These are phyloP conservation scores for Euplagia quadripunctaria DNA, from an alignment of 2,888 invertebrate genomes.

Conservation along the genomic window DNA sequence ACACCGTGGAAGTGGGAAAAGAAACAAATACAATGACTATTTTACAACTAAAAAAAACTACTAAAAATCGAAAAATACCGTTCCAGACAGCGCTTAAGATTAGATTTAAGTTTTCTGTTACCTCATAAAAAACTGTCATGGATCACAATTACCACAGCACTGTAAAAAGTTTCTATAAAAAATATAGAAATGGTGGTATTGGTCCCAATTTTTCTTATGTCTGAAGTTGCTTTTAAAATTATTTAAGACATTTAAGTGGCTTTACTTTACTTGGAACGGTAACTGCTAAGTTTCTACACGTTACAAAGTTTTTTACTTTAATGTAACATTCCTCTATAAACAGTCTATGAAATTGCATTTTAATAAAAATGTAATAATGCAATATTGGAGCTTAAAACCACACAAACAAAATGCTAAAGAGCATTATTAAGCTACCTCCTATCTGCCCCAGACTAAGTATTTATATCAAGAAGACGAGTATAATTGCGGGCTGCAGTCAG, in stretches of 20 bases:
- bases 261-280: neutral
- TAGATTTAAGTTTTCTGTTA: too few relatives aligned
- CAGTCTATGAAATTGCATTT: neutral
- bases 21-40: too few relatives aligned
- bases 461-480: too few relatives aligned
- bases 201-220: too few relatives aligned
- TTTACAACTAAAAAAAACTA: neutral
- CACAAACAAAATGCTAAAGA: neutral
- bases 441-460: neutral
- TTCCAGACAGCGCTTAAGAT: neutral
- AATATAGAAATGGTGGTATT: too few relatives aligned
- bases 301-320: neutral
- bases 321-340: neutral
- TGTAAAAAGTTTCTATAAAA: neutral
- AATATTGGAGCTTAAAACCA: neutral
- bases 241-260: neutral
- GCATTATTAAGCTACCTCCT: neutral
- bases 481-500: too few relatives aligned
- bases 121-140: neutral
- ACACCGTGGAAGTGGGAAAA: too few relatives aligned
- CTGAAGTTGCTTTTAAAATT: too few relatives aligned
- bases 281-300: neutral
- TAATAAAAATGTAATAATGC: neutral
- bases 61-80: neutral
- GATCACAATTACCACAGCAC: neutral